Percentiles rank a stretch among this genome's conserved stretches.
Conservation (phyloP, 2,113 vertebrate genomes). For the Pelvicachromis taeniatus region DNA sequence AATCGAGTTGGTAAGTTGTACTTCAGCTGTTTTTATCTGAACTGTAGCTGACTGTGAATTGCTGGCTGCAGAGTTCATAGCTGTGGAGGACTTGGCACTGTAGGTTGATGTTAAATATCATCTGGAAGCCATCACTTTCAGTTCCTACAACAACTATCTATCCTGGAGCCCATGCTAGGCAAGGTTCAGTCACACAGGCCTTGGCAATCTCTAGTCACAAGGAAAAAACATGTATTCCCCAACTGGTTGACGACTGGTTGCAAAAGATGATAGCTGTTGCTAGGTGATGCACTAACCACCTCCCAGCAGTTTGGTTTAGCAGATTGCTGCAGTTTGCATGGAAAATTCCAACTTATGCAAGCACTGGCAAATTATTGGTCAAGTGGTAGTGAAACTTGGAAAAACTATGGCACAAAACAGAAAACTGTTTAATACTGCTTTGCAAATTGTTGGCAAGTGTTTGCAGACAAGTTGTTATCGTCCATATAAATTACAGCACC, state of each 20-base stretch:
- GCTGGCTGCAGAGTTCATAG: background rate
- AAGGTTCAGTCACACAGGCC: background rate
- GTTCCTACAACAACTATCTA: background rate
- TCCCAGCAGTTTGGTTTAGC: background rate
- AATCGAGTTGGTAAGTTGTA: background rate
- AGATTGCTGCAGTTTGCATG: background rate
- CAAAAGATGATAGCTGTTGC: background rate
- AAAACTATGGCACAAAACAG: background rate
- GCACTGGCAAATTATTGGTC: background rate
- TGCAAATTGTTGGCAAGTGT: background rate
- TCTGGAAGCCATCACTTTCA: background rate
- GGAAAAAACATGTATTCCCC: background rate
- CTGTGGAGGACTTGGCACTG: background rate
- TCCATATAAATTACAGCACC: background rate
- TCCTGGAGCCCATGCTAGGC: background rate
- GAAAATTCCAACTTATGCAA: background rate
- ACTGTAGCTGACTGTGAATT: background rate
- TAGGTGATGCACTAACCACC: no score
- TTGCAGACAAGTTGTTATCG: background rate
- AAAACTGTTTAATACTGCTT: background rate
- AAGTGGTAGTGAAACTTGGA: background rate
- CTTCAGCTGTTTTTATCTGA: background rate
- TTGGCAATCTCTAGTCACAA: background rate
- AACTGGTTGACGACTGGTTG: background rate
- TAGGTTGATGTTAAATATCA: no score